phyloP scores from a whole-genome alignment of 2,797 vertebrate genomes.

The Hozukius guyotensis region DNA sequence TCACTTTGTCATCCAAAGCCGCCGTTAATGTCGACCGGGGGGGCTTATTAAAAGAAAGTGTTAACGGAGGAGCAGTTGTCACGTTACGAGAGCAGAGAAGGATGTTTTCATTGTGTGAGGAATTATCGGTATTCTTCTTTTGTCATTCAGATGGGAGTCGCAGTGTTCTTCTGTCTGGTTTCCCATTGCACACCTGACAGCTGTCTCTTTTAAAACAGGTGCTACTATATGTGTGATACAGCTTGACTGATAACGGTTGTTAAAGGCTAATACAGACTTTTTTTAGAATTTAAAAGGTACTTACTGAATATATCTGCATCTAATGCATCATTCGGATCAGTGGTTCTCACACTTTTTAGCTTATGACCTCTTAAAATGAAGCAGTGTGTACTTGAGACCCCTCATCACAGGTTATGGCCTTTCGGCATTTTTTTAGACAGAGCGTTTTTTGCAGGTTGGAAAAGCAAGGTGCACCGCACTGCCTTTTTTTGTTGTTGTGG shows the following conservation, averaged over 20 bases:
- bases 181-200: neutral
- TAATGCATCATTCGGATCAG: neutral
- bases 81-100: conserved; percentile 1
- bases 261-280: neutral
- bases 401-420: neutral
- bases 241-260: neutral
- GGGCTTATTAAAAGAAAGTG: conserved; percentile 56
- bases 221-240: neutral
- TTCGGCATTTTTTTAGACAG: neutral
- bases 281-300: neutral
- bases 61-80: conserved; percentile 55
- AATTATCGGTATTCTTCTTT: neutral
- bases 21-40: conserved; percentile 35
- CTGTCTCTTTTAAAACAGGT: conserved; percentile 22
- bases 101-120: conserved; percentile 23
- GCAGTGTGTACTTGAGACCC: neutral
- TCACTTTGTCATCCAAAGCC: conserved; percentile 49
- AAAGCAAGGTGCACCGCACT: too few species aligned
- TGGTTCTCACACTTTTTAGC: too few species aligned
- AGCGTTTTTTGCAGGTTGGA: too few species aligned
- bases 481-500: too few species aligned
- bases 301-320: neutral
- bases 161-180: conserved; percentile 11
- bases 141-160: neutral
- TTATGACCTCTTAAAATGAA: neutral